A percentile compares a stretch with the other conserved stretches of the same genome.
Evolutionary conservation across 2,888 invertebrate species (phyloP).

Genomic region (Drosophila ezoana): DNA sequence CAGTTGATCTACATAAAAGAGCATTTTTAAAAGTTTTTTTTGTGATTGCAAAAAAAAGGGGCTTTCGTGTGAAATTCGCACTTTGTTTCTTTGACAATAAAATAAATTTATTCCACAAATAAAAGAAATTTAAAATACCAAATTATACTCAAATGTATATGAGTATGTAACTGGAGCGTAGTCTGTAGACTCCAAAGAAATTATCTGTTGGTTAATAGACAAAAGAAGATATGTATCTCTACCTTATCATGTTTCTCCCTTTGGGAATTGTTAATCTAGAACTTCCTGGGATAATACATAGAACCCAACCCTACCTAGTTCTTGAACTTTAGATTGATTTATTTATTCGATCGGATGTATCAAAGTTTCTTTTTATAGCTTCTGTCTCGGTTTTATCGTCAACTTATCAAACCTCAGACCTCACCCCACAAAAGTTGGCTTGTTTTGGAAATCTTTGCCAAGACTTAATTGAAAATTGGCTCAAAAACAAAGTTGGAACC

Average conservation of each 20-base stretch:
- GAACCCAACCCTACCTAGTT: too few relatives aligned
- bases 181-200: background rate
- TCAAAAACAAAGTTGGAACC: conserved; percentile 18
- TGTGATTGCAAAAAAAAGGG: too few relatives aligned
- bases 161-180: conserved; percentile 1
- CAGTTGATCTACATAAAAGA: conserved; percentile 16
- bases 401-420: too few relatives aligned
- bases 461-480: conserved; percentile 43
- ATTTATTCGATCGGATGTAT: too few relatives aligned
- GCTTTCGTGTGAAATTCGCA: conserved; percentile 35
- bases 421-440: background rate
- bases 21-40: background rate
- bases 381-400: too few relatives aligned
- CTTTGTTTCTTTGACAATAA: background rate
- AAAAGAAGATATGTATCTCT: background rate
- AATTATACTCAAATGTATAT: background rate
- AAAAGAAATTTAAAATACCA: background rate
- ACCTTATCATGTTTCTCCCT: background rate
- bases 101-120: background rate
- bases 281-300: too few relatives aligned
- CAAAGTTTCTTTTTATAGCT: too few relatives aligned
- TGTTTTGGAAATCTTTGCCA: conserved; percentile 11
- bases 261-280: too few relatives aligned
- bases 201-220: background rate
- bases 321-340: too few relatives aligned